Evolutionary conservation across 2,797 vertebrate species (phyloP).

Genomic region (Chlorospingus flavigularis): DNA sequence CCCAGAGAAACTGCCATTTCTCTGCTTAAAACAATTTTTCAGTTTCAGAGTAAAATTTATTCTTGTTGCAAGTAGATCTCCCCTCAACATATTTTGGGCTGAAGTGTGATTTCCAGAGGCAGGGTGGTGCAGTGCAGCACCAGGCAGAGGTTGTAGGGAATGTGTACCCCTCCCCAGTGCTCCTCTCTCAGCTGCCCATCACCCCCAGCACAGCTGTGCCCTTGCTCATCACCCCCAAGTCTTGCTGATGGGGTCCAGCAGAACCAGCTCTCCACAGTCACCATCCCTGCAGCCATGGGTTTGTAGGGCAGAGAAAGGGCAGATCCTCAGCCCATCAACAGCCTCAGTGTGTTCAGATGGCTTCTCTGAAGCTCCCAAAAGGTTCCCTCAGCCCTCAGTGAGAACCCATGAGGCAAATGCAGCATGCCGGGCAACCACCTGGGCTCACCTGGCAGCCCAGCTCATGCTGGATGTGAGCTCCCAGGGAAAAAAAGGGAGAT

Average conservation of each 20-base stretch:
- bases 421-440: accelerated
- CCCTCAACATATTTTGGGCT: neutral
- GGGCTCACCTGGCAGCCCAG: neutral
- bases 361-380: neutral
- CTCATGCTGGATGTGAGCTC: accelerated
- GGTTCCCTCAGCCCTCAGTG: neutral
- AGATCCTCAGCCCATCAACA: accelerated
- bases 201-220: neutral
- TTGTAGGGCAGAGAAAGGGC: neutral
- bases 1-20: neutral
- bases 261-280: neutral
- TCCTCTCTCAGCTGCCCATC: neutral
- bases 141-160: neutral
- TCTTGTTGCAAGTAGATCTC: neutral
- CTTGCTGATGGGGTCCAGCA: neutral
- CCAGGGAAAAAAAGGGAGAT: neutral
- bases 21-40: neutral
- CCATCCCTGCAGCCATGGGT: neutral
- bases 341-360: accelerated
- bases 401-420: neutral
- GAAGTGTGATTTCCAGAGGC: neutral
- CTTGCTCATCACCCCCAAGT: neutral
- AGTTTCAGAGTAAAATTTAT: neutral
- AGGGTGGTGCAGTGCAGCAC: neutral
- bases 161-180: neutral